Conservation (phyloP, 1,140 invertebrate species). For the Aphis gossypii region DNA sequence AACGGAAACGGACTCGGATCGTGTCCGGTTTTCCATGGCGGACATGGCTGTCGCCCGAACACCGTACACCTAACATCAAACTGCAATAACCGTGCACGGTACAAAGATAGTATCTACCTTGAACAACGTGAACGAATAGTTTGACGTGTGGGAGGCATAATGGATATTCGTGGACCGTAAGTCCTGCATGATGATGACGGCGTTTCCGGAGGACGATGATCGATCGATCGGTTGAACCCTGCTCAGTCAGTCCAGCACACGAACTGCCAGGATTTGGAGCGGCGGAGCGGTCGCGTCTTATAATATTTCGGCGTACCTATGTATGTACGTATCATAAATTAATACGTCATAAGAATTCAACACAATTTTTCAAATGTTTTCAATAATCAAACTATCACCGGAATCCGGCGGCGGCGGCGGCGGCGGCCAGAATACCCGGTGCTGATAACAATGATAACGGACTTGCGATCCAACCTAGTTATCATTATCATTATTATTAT, state of each 20-base stretch:
- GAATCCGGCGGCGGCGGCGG: neutral
- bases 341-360: neutral
- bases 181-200: neutral
- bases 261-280: neutral
- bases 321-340: too few relatives aligned
- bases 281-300: too few relatives aligned
- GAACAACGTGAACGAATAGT: conserved; percentile 6
- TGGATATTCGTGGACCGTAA: neutral
- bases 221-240: neutral
- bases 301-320: neutral
- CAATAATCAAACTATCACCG: neutral
- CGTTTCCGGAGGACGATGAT: neutral
- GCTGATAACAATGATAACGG: neutral
- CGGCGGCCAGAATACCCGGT: too few relatives aligned
- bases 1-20: neutral
- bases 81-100: neutral
- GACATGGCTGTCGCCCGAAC: neutral
- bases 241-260: neutral
- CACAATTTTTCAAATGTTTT: neutral
- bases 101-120: neutral
- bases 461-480: neutral
- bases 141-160: neutral
- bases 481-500: neutral
- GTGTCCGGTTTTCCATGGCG: neutral
- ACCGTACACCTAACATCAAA: neutral